Conservation (phyloP, 2,797 vertebrate genomes). For the Garrulus glandarius region DNA sequence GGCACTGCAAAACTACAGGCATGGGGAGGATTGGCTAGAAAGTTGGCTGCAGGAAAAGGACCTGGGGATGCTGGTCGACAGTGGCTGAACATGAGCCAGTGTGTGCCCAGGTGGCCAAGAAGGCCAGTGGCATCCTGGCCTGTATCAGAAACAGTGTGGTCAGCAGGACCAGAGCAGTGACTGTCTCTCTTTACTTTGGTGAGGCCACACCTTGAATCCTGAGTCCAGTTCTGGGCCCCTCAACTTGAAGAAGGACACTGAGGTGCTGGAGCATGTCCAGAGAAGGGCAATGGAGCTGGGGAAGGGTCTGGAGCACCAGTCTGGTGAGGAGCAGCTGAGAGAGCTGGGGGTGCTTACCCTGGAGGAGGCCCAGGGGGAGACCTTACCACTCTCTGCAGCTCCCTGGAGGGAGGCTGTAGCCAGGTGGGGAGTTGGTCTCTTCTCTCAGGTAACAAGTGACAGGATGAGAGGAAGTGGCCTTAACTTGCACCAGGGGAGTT, state of each 20-base stretch:
- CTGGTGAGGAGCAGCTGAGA: not conserved
- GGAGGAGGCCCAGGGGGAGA: not conserved
- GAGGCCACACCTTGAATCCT: rapidly evolving
- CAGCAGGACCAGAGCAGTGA: not conserved
- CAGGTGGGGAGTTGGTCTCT: rapidly evolving
- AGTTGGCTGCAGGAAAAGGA: not conserved
- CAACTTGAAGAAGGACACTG: rapidly evolving
- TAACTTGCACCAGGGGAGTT: not conserved
- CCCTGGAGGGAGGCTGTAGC: not conserved
- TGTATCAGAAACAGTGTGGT: not conserved
- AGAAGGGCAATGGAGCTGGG: rapidly evolving
- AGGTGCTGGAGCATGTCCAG: rapidly evolving
- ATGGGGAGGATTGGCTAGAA: not conserved
- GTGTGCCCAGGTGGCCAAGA: not conserved
- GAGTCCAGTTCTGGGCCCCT: not conserved
- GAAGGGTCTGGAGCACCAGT: not conserved
- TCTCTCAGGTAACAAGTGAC: not conserved
- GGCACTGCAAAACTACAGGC: not conserved
- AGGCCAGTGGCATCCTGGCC: not conserved
- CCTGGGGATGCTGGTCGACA: rapidly evolving
- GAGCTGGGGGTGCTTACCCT: not conserved
- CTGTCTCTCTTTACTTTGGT: not conserved
- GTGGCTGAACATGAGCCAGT: not conserved
- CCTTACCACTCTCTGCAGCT: rapidly evolving
- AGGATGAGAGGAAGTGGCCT: not conserved